Conservation (phyloP, 2,113 vertebrate species). For the Arizona elegans region DNA sequence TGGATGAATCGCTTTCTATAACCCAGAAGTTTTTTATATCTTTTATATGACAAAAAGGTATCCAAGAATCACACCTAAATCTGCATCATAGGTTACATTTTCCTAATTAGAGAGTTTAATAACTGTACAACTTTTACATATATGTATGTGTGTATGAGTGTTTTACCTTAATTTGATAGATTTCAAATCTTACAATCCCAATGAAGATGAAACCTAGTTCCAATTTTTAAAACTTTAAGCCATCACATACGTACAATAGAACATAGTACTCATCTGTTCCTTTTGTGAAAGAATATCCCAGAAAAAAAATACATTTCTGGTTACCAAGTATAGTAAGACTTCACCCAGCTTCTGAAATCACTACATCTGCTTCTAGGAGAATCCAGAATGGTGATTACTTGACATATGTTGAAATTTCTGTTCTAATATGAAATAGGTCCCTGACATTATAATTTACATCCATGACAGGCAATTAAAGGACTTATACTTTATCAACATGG, state of each 20-base stretch:
- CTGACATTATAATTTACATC: background rate
- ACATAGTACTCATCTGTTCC: background rate
- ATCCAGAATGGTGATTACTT: background rate
- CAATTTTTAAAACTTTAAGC: background rate
- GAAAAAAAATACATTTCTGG: background rate
- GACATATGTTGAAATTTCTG: background rate
- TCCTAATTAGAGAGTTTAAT: no score
- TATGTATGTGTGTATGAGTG: no score
- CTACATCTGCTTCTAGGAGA: background rate
- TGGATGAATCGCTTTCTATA: no score
- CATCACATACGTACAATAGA: background rate
- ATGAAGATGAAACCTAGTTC: background rate
- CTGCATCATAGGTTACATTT: no score
- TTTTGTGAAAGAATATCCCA: background rate
- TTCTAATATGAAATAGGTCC: background rate
- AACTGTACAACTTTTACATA: background rate
- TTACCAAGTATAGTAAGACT: background rate
- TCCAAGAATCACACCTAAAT: no score
- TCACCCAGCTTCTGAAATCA: background rate
- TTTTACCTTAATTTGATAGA: background rate
- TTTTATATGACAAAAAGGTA: no score
- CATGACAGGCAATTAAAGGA: background rate
- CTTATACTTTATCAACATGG: background rate
- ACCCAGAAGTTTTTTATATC: no score
- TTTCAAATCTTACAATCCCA: background rate